Evolutionary conservation across 1,140 invertebrate species (phyloP).

Genomic region (Sipha flava): DNA sequence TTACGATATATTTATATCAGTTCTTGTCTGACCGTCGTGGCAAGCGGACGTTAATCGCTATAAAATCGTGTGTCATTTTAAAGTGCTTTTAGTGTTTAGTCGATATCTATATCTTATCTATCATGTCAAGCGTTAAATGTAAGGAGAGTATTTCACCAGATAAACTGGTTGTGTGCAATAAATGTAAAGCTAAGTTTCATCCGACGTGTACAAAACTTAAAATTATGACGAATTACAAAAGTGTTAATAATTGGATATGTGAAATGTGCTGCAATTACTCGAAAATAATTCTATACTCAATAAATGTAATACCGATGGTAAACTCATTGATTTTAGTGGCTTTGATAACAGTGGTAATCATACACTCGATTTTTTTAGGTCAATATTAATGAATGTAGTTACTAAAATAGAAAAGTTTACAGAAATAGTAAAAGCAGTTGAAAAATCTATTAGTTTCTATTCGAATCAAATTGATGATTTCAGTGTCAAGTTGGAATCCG

Average conservation of each 20-base stretch:
- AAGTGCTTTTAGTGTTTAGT: no score
- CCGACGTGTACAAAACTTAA: neutral
- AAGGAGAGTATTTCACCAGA: neutral
- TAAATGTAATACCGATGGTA: no score
- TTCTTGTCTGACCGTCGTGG: no score
- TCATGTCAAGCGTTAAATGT: no score
- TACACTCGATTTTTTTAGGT: neutral
- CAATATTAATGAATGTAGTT: neutral
- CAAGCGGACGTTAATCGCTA: no score
- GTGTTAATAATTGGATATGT: neutral
- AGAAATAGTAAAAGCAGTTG: neutral
- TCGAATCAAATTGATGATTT: neutral
- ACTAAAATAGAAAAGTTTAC: neutral
- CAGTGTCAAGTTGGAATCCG: neutral
- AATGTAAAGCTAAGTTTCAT: neutral
- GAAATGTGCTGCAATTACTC: neutral
- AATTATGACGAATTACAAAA: neutral
- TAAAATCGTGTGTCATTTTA: no score
- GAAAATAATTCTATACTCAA: neutral
- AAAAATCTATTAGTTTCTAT: neutral
- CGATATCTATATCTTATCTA: no score
- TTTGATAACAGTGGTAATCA: no score
- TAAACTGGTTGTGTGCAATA: neutral
- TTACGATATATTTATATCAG: no score
- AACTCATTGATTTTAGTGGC: no score